Conservation (phyloP, 2,113 vertebrate species). For the Xiphophorus hellerii region DNA sequence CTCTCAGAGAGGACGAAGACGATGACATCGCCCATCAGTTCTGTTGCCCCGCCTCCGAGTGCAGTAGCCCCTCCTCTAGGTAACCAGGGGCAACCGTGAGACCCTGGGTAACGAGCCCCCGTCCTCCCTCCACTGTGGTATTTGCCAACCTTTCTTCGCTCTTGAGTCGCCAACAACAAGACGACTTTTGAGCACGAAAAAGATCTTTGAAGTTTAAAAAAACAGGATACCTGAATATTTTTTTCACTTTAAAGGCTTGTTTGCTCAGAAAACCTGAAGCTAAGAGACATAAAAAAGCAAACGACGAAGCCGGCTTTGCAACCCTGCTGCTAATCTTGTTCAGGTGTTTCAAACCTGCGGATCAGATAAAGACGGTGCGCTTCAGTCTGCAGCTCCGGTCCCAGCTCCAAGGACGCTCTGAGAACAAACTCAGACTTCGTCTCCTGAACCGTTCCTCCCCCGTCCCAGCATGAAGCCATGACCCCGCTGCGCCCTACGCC, state of each 20-base stretch:
- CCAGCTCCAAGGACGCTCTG: conserved; percentile 1
- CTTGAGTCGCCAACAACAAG: conserved; percentile 14
- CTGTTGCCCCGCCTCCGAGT: conserved; percentile 92
- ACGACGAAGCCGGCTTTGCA: conserved; percentile 17
- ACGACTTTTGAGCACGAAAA: neutral
- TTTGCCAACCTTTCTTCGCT: conserved; percentile 14
- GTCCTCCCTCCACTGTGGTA: conserved; percentile 15
- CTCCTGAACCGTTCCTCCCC: conserved; percentile 18
- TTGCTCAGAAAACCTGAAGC: conserved; percentile 10
- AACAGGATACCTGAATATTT: neutral
- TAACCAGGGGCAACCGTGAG: conserved; percentile 82
- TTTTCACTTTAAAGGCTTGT: conserved; percentile 15
- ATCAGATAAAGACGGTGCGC: neutral
- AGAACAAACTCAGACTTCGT: conserved; percentile 20
- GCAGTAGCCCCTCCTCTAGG: conserved; percentile 93
- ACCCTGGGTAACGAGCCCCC: conserved; percentile 13
- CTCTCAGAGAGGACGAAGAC: conserved; percentile 87
- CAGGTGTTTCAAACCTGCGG: conserved; percentile 10
- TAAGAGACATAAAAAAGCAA: conserved; percentile 20
- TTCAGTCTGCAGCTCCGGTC: conserved; percentile 10
- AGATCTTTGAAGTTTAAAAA: neutral
- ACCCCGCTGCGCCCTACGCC: conserved; percentile 11
- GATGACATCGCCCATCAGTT: conserved; percentile 92
- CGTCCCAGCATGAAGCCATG: conserved; percentile 63
- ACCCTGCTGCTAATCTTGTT: conserved; percentile 13